Evolutionary conservation across 1,140 invertebrate species (phyloP).

Genomic region (Agraylea sexmaculata): DNA sequence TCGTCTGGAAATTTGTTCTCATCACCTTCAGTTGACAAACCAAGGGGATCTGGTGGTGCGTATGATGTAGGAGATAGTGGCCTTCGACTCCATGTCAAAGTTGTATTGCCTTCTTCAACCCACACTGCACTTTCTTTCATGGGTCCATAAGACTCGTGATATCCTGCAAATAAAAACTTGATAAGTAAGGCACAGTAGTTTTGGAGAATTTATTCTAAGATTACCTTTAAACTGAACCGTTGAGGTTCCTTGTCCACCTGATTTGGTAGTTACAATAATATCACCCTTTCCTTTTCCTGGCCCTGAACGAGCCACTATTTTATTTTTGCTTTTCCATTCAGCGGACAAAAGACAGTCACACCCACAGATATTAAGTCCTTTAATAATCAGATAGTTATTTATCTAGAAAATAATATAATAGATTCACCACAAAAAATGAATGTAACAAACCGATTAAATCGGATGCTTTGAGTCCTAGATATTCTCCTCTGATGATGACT

Average conservation of each 20-base stretch:
- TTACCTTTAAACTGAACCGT: constrained; percentile 88
- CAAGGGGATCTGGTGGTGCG: constrained; percentile 86
- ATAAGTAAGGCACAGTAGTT: too few relatives aligned
- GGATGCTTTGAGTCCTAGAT: constrained; percentile 71
- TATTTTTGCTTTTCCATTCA: constrained; percentile 96
- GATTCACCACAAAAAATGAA: constrained; percentile 4
- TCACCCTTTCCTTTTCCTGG: constrained; percentile 90
- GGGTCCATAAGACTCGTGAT: constrained; percentile 79
- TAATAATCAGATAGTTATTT: constrained; percentile 1
- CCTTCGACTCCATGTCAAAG: constrained; percentile 65
- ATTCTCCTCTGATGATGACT: constrained; percentile 92
- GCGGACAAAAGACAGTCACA: constrained; percentile 89
- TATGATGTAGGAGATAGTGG: constrained; percentile 72
- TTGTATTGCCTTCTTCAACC: constrained; percentile 85
- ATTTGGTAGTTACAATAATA: constrained; percentile 84
- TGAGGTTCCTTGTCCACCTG: constrained; percentile 84
- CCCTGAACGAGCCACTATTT: constrained; percentile 91
- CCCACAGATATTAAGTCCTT: constrained; percentile 88
- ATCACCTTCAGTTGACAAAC: constrained; percentile 87
- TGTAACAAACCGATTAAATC: constrained; percentile 82
- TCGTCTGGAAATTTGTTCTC: constrained; percentile 85
- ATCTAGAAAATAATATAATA: not conserved
- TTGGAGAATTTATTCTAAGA: constrained; percentile 10
- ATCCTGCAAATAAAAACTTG: constrained; percentile 42
- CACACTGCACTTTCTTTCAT: constrained; percentile 98